Evolutionary conservation across 2,888 invertebrate genomes (phyloP).

Genomic region (Operophtera brumata): DNA sequence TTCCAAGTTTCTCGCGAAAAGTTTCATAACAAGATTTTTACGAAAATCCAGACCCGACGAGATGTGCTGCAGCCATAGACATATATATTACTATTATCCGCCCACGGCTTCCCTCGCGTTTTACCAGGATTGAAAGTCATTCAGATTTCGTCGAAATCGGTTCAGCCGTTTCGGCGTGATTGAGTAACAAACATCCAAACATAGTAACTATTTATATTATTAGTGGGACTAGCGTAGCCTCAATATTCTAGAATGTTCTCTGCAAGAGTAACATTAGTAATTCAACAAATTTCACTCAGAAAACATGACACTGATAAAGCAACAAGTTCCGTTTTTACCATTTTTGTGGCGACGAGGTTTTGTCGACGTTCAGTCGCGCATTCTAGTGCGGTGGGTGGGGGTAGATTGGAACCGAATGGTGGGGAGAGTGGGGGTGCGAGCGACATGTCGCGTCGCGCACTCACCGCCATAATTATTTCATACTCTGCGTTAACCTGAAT

Average conservation of each 20-base stretch:
- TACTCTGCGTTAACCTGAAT: conserved; percentile 58
- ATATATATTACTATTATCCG: no score
- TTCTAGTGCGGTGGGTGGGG: conserved; percentile 31
- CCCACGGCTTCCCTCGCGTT: no score
- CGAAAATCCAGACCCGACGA: conserved; percentile 10
- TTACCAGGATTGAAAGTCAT: no score
- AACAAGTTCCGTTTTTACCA: conserved; percentile 72
- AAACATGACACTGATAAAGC: conserved; percentile 71
- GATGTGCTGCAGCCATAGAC: no score
- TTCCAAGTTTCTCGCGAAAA: conserved; percentile 13
- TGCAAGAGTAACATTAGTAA: conserved; percentile 40
- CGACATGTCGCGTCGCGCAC: conserved; percentile 55
- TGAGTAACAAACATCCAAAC: no score
- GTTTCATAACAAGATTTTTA: conserved; percentile 17
- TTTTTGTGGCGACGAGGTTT: conserved; percentile 60
- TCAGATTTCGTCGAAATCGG: no score
- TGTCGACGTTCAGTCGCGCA: conserved; percentile 51
- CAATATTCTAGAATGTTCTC: conserved; percentile 36
- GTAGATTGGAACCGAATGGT: conserved; percentile 36
- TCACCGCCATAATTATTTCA: conserved; percentile 75
- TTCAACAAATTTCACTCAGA: conserved; percentile 53
- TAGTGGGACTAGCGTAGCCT: no score
- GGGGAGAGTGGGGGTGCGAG: conserved; percentile 30
- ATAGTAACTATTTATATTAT: no score
- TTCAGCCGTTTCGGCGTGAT: no score